Conservation (phyloP, 2,888 invertebrate genomes). For the Tortricodes alternella region DNA sequence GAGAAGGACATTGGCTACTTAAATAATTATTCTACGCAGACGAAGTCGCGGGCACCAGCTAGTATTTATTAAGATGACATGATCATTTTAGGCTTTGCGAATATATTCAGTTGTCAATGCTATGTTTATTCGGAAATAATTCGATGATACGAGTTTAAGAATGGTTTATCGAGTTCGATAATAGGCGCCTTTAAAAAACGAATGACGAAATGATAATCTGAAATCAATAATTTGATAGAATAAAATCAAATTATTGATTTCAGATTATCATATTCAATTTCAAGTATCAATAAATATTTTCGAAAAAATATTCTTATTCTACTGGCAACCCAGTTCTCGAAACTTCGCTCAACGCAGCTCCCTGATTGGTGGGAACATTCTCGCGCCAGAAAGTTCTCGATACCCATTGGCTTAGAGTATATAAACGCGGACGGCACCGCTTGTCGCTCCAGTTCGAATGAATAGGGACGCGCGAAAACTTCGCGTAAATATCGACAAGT, state of each 20-base stretch:
- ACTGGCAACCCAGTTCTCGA: conserved; percentile 56
- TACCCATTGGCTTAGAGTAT: conserved; percentile 55
- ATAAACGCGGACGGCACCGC: conserved; percentile 48
- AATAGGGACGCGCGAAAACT: conserved; percentile 15
- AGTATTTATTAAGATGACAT: too few relatives aligned
- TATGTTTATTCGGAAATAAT: too few relatives aligned
- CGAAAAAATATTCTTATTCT: background rate
- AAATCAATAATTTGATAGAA: background rate
- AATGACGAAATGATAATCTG: too few relatives aligned
- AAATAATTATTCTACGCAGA: too few relatives aligned
- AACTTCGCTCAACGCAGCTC: conserved; percentile 39
- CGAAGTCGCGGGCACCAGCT: too few relatives aligned
- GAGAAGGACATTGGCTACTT: too few relatives aligned
- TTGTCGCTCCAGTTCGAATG: conserved; percentile 39
- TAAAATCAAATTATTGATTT: background rate
- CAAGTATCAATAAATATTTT: background rate
- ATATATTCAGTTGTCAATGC: too few relatives aligned
- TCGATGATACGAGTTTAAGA: too few relatives aligned
- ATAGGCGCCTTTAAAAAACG: too few relatives aligned
- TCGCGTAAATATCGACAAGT: background rate
- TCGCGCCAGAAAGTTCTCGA: conserved; percentile 53
- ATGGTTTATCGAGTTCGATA: too few relatives aligned
- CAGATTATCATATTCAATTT: background rate
- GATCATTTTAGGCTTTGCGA: too few relatives aligned
- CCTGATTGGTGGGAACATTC: conserved; percentile 52